These are phyloP conservation scores for Diaphora mendica DNA, from an alignment of 2,888 invertebrate genomes.

Conservation along the genomic window DNA sequence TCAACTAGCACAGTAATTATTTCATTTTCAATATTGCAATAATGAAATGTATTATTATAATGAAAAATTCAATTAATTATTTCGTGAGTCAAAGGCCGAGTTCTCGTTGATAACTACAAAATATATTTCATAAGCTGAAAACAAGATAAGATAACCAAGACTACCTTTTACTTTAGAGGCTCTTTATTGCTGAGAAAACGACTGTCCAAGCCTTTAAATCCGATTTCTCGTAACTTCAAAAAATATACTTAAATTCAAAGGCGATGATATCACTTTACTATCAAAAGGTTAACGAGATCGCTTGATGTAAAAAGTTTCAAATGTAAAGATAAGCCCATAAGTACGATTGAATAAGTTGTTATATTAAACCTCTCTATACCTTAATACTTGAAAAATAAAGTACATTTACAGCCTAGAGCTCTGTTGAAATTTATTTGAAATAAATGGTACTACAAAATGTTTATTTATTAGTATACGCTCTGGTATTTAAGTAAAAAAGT, in stretches of 20 bases:
- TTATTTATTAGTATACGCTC: constrained; percentile 36
- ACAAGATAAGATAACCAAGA: neutral
- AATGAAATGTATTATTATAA: too few relatives aligned
- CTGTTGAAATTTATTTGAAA: constrained; percentile 29
- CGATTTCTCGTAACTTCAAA: neutral
- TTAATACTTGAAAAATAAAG: neutral
- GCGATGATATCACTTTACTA: constrained; percentile 15
- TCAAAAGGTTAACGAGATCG: constrained; percentile 26
- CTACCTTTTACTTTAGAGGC: neutral
- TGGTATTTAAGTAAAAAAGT: constrained; percentile 36
- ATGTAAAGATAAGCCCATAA: constrained; percentile 3
- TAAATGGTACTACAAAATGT: constrained; percentile 35
- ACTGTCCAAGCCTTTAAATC: neutral
- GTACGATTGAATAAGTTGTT: constrained; percentile 16
- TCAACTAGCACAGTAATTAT: neutral
- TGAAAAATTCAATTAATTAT: neutral
- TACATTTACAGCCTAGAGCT: constrained; percentile 6
- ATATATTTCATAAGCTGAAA: neutral
- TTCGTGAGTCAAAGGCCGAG: neutral
- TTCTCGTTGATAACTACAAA: neutral
- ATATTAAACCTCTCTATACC: neutral
- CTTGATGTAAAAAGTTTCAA: constrained; percentile 7
- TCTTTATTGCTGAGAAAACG: neutral
- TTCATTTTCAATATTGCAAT: neutral
- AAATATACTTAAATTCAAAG: neutral